These are phyloP conservation scores for Diorhabda elongata DNA, from an alignment of 1,140 invertebrate species.

Conservation along the genomic window DNA sequence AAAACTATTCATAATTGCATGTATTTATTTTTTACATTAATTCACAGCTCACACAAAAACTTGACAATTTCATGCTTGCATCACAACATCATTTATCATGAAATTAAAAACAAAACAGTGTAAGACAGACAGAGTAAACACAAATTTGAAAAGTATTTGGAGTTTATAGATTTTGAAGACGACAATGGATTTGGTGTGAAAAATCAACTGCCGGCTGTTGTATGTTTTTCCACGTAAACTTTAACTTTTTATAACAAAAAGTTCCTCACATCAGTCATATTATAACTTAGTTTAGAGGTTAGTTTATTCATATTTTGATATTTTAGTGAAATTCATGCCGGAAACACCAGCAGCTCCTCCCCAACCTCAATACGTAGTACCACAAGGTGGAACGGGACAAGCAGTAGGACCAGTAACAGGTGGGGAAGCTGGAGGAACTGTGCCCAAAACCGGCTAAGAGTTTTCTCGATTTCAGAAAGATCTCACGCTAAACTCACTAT, in stretches of 20 bases:
- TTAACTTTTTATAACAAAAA: not conserved
- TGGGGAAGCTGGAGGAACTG: not conserved
- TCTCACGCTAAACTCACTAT: not conserved
- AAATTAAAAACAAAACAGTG: slow-evolving; percentile 7
- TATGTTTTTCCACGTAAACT: no score
- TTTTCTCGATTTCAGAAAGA: not conserved
- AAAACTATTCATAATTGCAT: slow-evolving; percentile 3
- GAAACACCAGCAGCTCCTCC: not conserved
- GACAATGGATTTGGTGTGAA: no score
- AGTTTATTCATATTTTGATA: not conserved
- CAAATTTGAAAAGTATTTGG: not conserved
- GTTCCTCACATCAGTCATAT: not conserved
- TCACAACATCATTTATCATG: slow-evolving; percentile 6
- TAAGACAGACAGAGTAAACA: slow-evolving; percentile 19
- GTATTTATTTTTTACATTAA: not conserved
- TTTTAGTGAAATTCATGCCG: slow-evolving; percentile 13
- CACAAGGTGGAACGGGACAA: not conserved
- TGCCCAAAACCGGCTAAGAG: slow-evolving; percentile 2
- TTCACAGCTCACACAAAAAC: not conserved
- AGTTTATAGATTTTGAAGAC: no score
- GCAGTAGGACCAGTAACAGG: not conserved
- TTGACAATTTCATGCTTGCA: slow-evolving; percentile 14
- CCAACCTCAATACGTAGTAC: not conserved
- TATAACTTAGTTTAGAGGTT: not conserved
- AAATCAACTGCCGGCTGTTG: no score